Evolutionary conservation across 2,113 vertebrate genomes (phyloP).

Genomic region (Tetrao urogallus): DNA sequence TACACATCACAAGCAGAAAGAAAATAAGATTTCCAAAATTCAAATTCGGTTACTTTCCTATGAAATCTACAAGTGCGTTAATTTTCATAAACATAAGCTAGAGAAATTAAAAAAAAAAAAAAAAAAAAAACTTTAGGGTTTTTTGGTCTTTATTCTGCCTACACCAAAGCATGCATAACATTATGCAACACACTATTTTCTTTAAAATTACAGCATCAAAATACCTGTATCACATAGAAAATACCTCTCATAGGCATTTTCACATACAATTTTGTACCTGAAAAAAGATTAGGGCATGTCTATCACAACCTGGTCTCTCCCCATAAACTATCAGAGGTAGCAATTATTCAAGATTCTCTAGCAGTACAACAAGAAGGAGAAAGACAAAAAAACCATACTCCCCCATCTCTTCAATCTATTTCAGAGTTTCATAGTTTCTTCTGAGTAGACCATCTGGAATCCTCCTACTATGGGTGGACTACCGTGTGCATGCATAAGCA

Average conservation of each 20-base stretch:
- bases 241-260: neutral
- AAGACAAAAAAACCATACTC: rapidly evolving
- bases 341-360: neutral
- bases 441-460: neutral
- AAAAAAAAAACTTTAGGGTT: neutral
- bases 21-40: neutral
- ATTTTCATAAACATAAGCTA: neutral
- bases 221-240: neutral
- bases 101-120: neutral
- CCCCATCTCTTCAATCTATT: neutral
- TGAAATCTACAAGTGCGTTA: neutral
- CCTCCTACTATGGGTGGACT: neutral
- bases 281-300: neutral
- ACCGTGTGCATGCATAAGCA: neutral
- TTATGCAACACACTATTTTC: neutral
- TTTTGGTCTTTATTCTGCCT: neutral
- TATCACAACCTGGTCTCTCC: neutral
- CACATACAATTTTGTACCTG: neutral
- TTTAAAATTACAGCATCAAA: neutral
- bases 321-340: neutral
- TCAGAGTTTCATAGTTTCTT: neutral
- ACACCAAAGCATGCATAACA: neutral
- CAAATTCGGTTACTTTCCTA: neutral
- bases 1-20: neutral
- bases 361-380: neutral